Evolutionary conservation across 2,888 invertebrate species (phyloP).

Genomic region (Idaea aversata): DNA sequence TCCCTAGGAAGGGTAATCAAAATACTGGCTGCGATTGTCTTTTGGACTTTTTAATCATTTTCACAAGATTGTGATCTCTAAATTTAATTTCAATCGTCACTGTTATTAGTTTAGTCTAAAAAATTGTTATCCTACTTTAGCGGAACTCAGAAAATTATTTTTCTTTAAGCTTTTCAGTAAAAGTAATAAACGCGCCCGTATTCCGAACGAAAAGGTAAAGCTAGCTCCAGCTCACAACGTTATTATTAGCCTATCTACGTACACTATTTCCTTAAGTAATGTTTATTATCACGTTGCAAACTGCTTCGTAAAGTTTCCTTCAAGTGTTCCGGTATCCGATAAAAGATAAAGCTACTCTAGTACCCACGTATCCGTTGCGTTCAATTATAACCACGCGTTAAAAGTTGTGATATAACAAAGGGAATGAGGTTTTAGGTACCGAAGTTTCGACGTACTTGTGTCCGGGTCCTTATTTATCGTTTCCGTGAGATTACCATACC

Average conservation of each 20-base stretch:
- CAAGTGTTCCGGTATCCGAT: constrained; percentile 8
- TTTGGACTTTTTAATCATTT: too few species aligned
- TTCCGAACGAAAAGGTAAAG: neutral
- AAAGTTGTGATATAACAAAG: constrained; percentile 48
- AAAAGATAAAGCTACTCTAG: constrained; percentile 3
- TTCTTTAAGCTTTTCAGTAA: neutral
- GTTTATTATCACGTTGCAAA: neutral
- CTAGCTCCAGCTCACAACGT: neutral
- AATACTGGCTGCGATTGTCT: too few species aligned
- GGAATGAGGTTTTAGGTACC: constrained; percentile 31
- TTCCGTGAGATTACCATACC: constrained; percentile 52
- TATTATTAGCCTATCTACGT: neutral
- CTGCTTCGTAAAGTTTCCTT: constrained; percentile 8
- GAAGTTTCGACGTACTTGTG: constrained; percentile 46
- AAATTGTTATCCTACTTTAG: neutral
- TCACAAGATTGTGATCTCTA: too few species aligned
- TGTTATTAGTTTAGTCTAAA: too few species aligned
- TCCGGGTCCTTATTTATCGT: constrained; percentile 50
- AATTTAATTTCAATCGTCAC: too few species aligned
- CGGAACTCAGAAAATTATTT: neutral
- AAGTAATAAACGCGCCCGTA: neutral
- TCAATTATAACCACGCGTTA: constrained; percentile 52
- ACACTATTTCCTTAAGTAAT: neutral
- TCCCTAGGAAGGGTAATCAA: too few species aligned
- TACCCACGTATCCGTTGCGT: constrained; percentile 21